Percentiles rank a stretch among this genome's conserved stretches.
phyloP scores from a whole-genome alignment of 2,888 invertebrate genomes.

The Lypha dubia region DNA sequence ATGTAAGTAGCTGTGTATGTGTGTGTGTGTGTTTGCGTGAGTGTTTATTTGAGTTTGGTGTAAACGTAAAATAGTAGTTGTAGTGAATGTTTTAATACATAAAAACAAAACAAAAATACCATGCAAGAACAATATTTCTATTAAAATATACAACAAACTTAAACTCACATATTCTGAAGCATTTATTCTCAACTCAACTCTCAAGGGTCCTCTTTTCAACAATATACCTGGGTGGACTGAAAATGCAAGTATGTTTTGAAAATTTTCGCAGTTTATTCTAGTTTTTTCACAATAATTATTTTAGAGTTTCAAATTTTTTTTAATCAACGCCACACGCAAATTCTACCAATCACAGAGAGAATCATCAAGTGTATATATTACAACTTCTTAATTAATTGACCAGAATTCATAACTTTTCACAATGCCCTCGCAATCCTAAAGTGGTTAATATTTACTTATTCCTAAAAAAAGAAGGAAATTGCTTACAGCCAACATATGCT shows the following conservation, averaged over 20 bases:
- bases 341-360: background rate
- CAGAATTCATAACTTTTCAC: conserved; percentile 9
- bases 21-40: background rate
- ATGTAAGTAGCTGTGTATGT: conserved; percentile 9
- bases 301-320: background rate
- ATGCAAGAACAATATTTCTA: conserved; percentile 60
- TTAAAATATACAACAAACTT: conserved; percentile 47
- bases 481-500: conserved; percentile 35
- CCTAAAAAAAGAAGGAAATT: conserved; percentile 55
- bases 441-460: conserved; percentile 63
- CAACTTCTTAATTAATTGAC: too few relatives aligned
- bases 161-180: conserved; percentile 64
- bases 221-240: conserved; percentile 24
- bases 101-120: background rate
- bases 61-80: conserved; percentile 44
- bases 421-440: conserved; percentile 11
- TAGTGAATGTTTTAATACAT: conserved; percentile 11
- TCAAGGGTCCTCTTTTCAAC: conserved; percentile 65
- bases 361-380: too few relatives aligned
- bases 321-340: too few relatives aligned
- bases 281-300: background rate
- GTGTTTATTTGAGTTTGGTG: conserved; percentile 25
- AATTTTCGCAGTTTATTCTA: background rate
- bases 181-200: conserved; percentile 65
- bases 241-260: background rate